Base-by-base conservation (phyloP, 1,140 invertebrate genomes). In the Ceratina japonica region DNA sequence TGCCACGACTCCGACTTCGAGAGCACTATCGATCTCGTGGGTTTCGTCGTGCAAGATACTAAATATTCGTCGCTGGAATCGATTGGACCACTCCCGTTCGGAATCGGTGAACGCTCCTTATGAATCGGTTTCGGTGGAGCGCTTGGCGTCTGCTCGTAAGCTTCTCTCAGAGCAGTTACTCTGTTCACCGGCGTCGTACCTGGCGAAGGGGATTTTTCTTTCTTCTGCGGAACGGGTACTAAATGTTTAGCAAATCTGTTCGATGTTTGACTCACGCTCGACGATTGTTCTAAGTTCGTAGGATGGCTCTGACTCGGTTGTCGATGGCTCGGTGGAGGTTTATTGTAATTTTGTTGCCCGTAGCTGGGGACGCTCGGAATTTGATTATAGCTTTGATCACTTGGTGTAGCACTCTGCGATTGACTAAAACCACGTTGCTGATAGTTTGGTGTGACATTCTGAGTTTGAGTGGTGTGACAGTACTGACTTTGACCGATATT, bases 1-100 rank as follows among this genome's bases (percentile, higher is more conserved):
- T 96, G 95, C 96, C 96, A 97, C 0, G 96, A 97, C 89, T 96
- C 96, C 2, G 96, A 96, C 88, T 96, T 96, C 52, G 94, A 95
- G n/a, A 97, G 88, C 0, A 93, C 93, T 44, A 90, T 91, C 22
- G 88, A 93, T 78, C 87, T 88, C 22, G 86, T 90, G 0, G 89
- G 89, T 75, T 87, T 88, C 44, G 73, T 87, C 8, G 91, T 88
- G 64, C 90, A 92, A 0, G 82, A 88, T 72, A 92, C 89, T 0
- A 92, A 68, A 37, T 92, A 92, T n/a, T 92, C 90, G 62, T 92
- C 91, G 63, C 91, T 93, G 8, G 90, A 89, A 51, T 92, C 91
- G 22, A 90, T 85, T 0, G 87, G 85, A 0, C 27, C 82, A 7
- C 31, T 56, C 12, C 74, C 89, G 20, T 83, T 91, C 0, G 80